A percentile compares a stretch with the other conserved stretches of the same genome.
These are phyloP conservation scores for Lepidostoma basale DNA, from an alignment of 1,140 invertebrate species.

Conservation along the genomic window DNA sequence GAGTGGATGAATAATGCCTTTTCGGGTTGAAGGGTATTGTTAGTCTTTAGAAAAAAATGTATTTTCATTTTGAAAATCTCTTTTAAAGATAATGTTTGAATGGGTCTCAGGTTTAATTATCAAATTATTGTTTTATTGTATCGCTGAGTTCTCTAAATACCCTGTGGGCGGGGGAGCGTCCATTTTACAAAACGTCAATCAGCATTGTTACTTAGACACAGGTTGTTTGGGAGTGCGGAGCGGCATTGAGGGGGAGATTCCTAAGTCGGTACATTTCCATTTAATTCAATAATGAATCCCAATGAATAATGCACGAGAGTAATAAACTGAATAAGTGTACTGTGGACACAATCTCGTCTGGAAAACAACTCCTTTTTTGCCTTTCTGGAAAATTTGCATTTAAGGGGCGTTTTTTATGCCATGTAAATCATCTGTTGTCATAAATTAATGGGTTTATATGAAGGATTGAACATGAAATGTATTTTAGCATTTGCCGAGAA, in stretches of 20 bases:
- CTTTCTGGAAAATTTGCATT: slow-evolving; percentile 10
- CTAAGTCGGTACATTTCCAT: slow-evolving; percentile 18
- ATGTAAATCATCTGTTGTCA: slow-evolving; percentile 1
- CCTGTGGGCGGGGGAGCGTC: too few species aligned
- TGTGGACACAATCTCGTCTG: background rate
- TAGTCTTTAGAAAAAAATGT: too few species aligned
- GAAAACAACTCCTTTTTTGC: slow-evolving; percentile 5
- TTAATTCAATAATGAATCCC: slow-evolving; percentile 28
- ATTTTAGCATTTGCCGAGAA: slow-evolving; percentile 1
- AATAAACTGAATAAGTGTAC: slow-evolving; percentile 20
- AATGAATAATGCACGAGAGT: slow-evolving; percentile 21
- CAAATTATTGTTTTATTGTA: too few species aligned
- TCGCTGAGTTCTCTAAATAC: too few species aligned
- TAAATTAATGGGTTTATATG: slow-evolving; percentile 5
- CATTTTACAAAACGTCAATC: slow-evolving; percentile 2
- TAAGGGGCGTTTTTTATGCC: slow-evolving; percentile 13
- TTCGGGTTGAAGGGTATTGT: too few species aligned
- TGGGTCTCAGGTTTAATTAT: too few species aligned
- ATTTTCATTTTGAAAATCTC: too few species aligned
- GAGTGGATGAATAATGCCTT: too few species aligned
- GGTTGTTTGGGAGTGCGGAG: background rate
- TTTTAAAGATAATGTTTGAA: too few species aligned
- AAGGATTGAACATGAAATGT: slow-evolving; percentile 7
- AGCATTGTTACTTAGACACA: background rate
- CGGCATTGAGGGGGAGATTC: background rate